Evolutionary conservation across 2,797 vertebrate genomes (phyloP).

Genomic region (Sciurus vulgaris): DNA sequence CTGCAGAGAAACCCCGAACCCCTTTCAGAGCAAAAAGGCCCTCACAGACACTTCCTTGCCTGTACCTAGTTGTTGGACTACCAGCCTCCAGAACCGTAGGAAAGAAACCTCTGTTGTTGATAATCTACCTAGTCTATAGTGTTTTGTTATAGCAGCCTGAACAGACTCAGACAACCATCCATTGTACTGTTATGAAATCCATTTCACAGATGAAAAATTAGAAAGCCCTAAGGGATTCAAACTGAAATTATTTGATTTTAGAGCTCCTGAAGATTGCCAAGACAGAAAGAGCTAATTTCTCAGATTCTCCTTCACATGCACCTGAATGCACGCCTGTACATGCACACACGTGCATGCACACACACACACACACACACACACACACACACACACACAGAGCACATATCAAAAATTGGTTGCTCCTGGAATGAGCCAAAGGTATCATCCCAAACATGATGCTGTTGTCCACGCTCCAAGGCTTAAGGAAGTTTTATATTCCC

Average conservation of each 20-base stretch:
- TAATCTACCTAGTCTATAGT: neutral
- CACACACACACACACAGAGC: neutral
- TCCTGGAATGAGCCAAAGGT: neutral
- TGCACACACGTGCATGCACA: too few species aligned
- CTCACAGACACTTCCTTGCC: neutral
- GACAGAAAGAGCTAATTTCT: neutral
- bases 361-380: too few species aligned
- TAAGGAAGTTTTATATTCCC: neutral
- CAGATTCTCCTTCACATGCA: neutral
- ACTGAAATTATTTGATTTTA: neutral
- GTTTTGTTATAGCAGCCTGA: neutral
- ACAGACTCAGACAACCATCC: too few species aligned
- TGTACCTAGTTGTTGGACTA: neutral
- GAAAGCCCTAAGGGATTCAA: neutral
- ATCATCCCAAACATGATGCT: neutral
- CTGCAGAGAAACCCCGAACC: neutral
- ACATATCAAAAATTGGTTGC: rapidly evolving
- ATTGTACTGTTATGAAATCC: neutral
- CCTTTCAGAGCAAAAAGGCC: neutral
- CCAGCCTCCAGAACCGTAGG: neutral
- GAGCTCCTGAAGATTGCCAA: neutral
- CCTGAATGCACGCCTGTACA: too few species aligned
- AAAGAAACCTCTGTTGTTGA: neutral
- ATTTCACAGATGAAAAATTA: neutral
- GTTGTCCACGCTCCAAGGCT: neutral